Percentiles rank a stretch among this genome's conserved stretches.
These are phyloP conservation scores for Apis dorsata DNA, from an alignment of 1,140 invertebrate genomes.

Conservation along the genomic window DNA sequence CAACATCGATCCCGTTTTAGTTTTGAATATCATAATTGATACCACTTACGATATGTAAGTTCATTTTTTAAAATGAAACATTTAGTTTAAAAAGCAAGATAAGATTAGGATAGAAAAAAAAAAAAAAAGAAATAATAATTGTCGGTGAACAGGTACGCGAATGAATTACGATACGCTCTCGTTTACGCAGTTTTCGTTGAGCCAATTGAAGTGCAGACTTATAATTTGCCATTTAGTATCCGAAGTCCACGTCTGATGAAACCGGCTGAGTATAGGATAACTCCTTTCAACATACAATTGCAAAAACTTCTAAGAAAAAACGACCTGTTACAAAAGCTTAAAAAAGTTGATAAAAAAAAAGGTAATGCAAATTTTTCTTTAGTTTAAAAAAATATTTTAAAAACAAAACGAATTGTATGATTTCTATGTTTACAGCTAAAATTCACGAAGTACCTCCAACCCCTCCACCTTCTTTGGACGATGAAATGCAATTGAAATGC, in stretches of 20 bases:
- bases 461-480: slow-evolving; percentile 32
- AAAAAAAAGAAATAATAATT: not conserved
- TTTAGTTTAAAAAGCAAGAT: too few species aligned
- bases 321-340: too few species aligned
- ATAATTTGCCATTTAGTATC: slow-evolving; percentile 48
- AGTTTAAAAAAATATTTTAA: not conserved
- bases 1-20: slow-evolving; percentile 6
- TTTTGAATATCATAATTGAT: slow-evolving; percentile 63
- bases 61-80: not conserved
- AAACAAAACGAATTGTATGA: not conserved
- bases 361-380: not conserved
- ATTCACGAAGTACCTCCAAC: not conserved
- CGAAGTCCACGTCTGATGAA: slow-evolving; percentile 51
- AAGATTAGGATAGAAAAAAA: not conserved
- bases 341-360: not conserved
- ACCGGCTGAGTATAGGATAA: not conserved
- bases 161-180: slow-evolving; percentile 62
- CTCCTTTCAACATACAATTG: slow-evolving; percentile 21
- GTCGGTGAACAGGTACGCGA: slow-evolving; percentile 61
- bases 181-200: slow-evolving; percentile 60
- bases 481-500: slow-evolving; percentile 44
- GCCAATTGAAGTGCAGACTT: slow-evolving; percentile 40
- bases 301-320: not conserved
- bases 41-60: slow-evolving; percentile 67
- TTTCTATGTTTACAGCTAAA: slow-evolving; percentile 30